Evolutionary conservation across 2,113 vertebrate species (phyloP).

Genomic region (Entelurus aequoreus): DNA sequence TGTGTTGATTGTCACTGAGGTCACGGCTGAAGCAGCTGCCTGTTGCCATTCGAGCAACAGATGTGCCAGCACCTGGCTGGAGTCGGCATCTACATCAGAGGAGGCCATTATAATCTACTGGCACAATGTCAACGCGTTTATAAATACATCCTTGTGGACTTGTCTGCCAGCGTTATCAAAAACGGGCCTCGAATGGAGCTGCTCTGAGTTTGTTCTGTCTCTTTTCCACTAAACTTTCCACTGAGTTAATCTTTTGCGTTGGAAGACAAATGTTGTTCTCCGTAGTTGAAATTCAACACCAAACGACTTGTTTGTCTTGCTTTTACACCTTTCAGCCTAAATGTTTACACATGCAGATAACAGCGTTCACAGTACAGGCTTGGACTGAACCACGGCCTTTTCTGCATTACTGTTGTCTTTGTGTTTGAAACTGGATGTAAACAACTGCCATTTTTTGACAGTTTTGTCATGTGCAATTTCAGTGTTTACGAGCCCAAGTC

Average conservation of each 20-base stretch:
- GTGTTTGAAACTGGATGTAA: too few species aligned
- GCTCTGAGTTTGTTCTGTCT: neutral
- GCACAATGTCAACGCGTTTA: conserved; percentile 4
- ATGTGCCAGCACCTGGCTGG: conserved; percentile 33
- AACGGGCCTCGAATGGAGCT: neutral
- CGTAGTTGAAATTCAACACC: neutral
- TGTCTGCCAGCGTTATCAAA: neutral
- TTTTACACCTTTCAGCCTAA: neutral
- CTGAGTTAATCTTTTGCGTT: too few species aligned
- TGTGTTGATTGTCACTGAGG: conserved; percentile 31
- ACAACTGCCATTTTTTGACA: too few species aligned
- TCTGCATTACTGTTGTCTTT: neutral
- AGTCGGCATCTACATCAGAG: conserved; percentile 14
- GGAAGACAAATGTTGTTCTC: conserved; percentile 1
- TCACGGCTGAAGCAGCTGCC: conserved; percentile 34
- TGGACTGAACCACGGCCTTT: neutral
- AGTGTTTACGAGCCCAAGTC: too few species aligned
- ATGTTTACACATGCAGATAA: conserved; percentile 12
- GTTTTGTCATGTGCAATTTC: too few species aligned
- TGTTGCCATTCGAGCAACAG: conserved; percentile 47
- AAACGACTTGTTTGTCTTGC: conserved; percentile 10
- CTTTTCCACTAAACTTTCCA: neutral
- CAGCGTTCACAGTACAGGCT: neutral
- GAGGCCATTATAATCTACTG: conserved; percentile 21
- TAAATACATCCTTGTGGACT: conserved; percentile 1